Evolutionary conservation across 2,888 invertebrate species (phyloP), one percentile per base, ranked within the genome.

Genomic region (Hydrotaea diabolus): DNA sequence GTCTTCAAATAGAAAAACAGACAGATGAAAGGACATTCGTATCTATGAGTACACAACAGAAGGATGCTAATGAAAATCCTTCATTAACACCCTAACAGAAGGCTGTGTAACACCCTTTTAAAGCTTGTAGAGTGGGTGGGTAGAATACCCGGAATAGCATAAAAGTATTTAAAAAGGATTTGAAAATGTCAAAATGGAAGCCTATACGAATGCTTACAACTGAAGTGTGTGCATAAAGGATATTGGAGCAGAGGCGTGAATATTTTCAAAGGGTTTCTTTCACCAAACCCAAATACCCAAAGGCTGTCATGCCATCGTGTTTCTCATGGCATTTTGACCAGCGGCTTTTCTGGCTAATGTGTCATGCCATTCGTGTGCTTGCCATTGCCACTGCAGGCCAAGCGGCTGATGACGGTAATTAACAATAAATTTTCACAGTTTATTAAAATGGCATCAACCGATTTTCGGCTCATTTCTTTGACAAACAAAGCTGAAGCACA

Each of bases 351-450:
- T n/a, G n/a, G n/a, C n/a, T n/a, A n/a, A n/a, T n/a, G n/a, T n/a
- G n/a, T 55, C 55, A 55, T 55, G 3, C 9, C n/a, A 69, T 62
- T 31, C n/a, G n/a, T 74, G 46, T 15, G 19, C 23, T 31, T 36
- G 62, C 11, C 36, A 5, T 13, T 21, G 23, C 31, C 39, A 36
- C 4, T 39, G 66, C 1, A 15, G 23, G 3, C 26, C n/a, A n/a
- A n/a, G n/a, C n/a, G n/a, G 31, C 26, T 31, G 31, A 76, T 83
- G 79, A 64, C 62, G 79, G 76, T 73, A 79, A 83, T 83, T 83
- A 80, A 66, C 36, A 73, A 55, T 31, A 21, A 39, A 75, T 71
- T 69, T 76, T 83, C 46, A 73, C 57, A 46, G 64, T 83, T 79
- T 79, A 66, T 73, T 80, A 73, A 62, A 59, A 80, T 49, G 15